These are phyloP conservation scores for Trichomycterus rosablanca DNA, from an alignment of 2,113 vertebrate genomes.

Conservation along the genomic window DNA sequence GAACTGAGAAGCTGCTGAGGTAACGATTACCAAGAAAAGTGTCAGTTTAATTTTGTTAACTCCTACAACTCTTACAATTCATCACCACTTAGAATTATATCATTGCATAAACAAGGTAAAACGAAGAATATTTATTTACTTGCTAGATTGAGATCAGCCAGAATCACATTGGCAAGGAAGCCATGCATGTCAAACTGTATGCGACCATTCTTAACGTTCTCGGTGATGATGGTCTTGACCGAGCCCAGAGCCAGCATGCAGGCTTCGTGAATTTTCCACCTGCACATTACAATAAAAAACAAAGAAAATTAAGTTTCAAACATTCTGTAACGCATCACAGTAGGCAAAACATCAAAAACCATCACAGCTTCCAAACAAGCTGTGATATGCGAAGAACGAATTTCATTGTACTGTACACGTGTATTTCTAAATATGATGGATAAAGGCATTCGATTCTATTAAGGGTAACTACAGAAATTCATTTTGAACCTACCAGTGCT, in stretches of 20 bases:
- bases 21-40: neutral
- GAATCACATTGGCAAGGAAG: conserved; percentile 88
- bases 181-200: conserved; percentile 96
- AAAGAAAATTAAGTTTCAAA: neutral
- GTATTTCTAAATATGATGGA: too few species aligned
- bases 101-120: neutral
- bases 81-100: neutral
- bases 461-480: too few species aligned
- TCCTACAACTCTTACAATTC: too few species aligned
- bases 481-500: conserved; percentile 90
- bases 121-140: conserved; percentile 59
- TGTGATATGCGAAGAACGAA: too few species aligned
- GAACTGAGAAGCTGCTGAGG: conserved; percentile 80
- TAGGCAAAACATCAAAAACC: too few species aligned
- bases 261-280: conserved; percentile 98
- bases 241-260: conserved; percentile 95
- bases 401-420: too few species aligned
- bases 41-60: neutral
- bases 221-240: conserved; percentile 89
- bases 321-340: neutral
- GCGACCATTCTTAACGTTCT: conserved; percentile 89
- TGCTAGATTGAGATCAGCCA: conserved; percentile 88
- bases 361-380: too few species aligned
- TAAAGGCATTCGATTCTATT: too few species aligned
- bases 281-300: conserved; percentile 46